Base-by-base conservation (phyloP, 2,888 invertebrate species). In the Pheosia tremula region DNA sequence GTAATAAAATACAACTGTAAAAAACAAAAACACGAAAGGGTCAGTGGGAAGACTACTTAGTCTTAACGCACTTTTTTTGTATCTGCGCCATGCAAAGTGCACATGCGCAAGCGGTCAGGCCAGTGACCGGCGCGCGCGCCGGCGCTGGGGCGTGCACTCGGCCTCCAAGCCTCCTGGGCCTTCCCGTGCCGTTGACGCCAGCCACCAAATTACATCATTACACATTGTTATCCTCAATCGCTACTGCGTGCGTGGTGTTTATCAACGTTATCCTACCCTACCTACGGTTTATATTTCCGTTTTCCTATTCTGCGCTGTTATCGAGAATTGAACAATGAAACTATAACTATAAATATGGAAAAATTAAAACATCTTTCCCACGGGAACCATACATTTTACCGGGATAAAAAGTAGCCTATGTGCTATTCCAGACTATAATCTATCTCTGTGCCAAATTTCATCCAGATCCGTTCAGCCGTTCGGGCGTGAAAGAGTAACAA, bases 71-170 rank as follows among this genome's bases (percentile, higher is more conserved):
- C 6, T 49, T 47, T 47, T 11, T n/a, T n/a, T 13, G 43, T 9
- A 10, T 43, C 9, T 43, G 43, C 39, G 39, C 5, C 39, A 6
- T 39, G 39, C 9, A 9, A 43, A 9, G 3, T 39, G 39, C 39
- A 39, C 5, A 2, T 39, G 49, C 50, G 50, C 24, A 24, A 24
- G 24, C 50, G 50, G 50, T 24, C 24, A 9, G 50, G 50, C 50
- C 50, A 50, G 50, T 50, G 50, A 50, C 50, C 50, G 50, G 50
- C 58, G 69, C 71, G 74, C 67, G 63, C 52, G 10, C 43, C 58
- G 56, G 72, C n/a, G n/a, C n/a, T n/a, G n/a, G n/a, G n/a, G n/a
- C 58, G 47, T 63, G 54, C 39, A 11, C 43, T 41, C 5, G 9
- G 6, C 56, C 11, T 13, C 5, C 56, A 39, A 11, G 10, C 38